These are phyloP conservation scores for Notodonta ziczac DNA, from an alignment of 2,888 invertebrate genomes.

Conservation along the genomic window DNA sequence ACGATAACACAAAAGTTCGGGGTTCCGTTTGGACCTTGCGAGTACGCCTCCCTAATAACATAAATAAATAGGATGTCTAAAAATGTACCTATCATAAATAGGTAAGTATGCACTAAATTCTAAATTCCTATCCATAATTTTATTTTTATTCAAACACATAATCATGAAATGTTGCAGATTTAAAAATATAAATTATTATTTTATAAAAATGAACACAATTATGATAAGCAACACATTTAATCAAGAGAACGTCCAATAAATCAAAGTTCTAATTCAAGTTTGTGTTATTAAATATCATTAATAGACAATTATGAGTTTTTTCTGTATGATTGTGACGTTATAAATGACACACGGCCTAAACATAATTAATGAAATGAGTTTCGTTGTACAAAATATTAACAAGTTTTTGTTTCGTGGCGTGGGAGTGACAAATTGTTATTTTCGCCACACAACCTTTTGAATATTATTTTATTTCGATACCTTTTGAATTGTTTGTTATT, in stretches of 20 bases:
- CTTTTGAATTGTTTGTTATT: neutral
- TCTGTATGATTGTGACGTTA: slow-evolving; percentile 51
- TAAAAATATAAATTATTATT: slow-evolving; percentile 36
- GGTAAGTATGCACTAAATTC: no score
- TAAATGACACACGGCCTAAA: slow-evolving; percentile 45
- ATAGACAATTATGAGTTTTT: slow-evolving; percentile 49
- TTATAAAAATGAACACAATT: slow-evolving; percentile 47
- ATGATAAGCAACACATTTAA: slow-evolving; percentile 52
- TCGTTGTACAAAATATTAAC: slow-evolving; percentile 49
- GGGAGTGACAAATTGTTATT: slow-evolving; percentile 44
- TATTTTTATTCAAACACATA: slow-evolving; percentile 3
- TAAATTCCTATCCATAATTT: no score
- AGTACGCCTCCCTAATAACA: neutral
- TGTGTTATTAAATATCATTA: slow-evolving; percentile 55
- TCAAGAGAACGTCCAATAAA: slow-evolving; percentile 48
- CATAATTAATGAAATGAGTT: slow-evolving; percentile 51
- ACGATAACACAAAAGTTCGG: no score
- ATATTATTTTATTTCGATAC: slow-evolving; percentile 11
- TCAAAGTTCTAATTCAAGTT: slow-evolving; percentile 55
- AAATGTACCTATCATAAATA: no score
- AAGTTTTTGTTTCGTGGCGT: slow-evolving; percentile 53
- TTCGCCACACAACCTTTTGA: slow-evolving; percentile 8
- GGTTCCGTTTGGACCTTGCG: no score
- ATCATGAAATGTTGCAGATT: slow-evolving; percentile 37
- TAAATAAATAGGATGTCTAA: no score